Conservation (phyloP, 2,888 invertebrate species). For the Branchellion lobata region DNA sequence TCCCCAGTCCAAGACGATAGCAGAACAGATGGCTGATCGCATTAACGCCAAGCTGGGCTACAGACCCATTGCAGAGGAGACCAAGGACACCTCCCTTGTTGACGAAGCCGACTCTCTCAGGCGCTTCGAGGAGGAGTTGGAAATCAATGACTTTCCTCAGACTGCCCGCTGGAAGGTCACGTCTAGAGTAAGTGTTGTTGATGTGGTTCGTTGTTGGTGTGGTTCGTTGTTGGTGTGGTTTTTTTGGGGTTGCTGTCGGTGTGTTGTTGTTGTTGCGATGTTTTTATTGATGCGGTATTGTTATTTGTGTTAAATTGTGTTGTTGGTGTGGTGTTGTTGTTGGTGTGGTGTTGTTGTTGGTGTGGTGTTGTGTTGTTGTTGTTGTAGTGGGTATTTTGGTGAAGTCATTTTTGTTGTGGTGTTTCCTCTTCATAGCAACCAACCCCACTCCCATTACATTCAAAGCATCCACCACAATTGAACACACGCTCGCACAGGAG, state of each 20-base stretch:
- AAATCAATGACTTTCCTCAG: constrained; percentile 99
- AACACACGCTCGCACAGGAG: constrained; percentile 69
- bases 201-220: background rate
- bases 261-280: background rate
- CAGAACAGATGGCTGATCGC: constrained; percentile 94
- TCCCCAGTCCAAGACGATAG: constrained; percentile 77
- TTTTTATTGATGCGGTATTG: background rate
- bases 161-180: constrained; percentile 97
- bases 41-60: constrained; percentile 95
- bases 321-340: background rate
- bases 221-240: background rate
- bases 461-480: background rate
- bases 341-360: background rate
- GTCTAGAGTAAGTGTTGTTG: constrained; percentile 69
- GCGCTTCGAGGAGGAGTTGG: constrained; percentile 94
- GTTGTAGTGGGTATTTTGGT: background rate
- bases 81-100: constrained; percentile 63
- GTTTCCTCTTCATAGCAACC: background rate
- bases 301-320: no score
- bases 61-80: constrained; percentile 70
- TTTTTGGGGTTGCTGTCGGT: background rate
- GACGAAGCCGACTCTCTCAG: constrained; percentile 49
- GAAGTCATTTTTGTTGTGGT: background rate
- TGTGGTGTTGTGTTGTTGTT: no score
- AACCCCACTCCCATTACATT: background rate